phyloP scores from a whole-genome alignment of 1,140 invertebrate genomes.

The Caligus rogercresseyi region DNA sequence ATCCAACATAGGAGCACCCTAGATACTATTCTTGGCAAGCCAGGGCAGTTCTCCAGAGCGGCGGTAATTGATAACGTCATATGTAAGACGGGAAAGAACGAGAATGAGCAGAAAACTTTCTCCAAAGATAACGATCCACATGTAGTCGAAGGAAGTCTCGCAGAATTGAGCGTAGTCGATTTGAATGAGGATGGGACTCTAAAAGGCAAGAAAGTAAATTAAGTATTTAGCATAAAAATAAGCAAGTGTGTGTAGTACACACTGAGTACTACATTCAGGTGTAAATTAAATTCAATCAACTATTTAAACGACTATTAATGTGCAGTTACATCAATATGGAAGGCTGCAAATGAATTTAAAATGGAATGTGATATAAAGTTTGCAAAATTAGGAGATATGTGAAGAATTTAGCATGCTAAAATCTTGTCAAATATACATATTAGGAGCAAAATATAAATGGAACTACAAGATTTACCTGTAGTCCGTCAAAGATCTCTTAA shows the following conservation, averaged over 20 bases:
- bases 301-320: neutral
- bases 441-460: too few species aligned
- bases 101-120: conserved; percentile 6
- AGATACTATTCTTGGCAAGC: conserved; percentile 3
- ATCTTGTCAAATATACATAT: too few species aligned
- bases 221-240: neutral
- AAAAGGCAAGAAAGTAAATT: neutral
- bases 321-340: neutral
- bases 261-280: too few species aligned
- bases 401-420: too few species aligned
- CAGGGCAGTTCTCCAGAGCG: conserved; percentile 9
- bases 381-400: too few species aligned
- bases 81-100: conserved; percentile 1
- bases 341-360: too few species aligned
- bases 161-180: neutral
- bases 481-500: too few species aligned
- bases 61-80: conserved; percentile 7
- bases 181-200: neutral
- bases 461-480: too few species aligned
- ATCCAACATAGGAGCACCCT: conserved; percentile 1
- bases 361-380: too few species aligned
- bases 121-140: neutral
- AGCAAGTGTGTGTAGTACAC: neutral
- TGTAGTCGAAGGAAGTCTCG: conserved; percentile 2
- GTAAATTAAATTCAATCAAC: too few species aligned